Percentiles rank a stretch among this genome's conserved stretches.
Conservation (phyloP, 2,797 vertebrate genomes). For the Bovichtus diacanthus region DNA sequence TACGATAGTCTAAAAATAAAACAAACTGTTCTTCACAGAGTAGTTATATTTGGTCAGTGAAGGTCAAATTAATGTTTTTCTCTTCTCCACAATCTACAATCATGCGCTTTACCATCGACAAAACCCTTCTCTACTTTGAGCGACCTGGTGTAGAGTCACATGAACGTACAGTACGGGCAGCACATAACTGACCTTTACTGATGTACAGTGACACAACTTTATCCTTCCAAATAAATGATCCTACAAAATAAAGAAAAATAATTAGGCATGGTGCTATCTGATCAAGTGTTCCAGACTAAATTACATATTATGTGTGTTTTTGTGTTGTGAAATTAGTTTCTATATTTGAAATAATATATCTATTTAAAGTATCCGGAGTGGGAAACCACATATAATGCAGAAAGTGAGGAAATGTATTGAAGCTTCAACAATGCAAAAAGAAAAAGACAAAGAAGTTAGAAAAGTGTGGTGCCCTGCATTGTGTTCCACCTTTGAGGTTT, state of each 20-base stretch:
- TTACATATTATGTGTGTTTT: not conserved
- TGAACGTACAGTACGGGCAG: not conserved
- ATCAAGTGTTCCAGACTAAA: not conserved
- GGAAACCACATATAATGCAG: not conserved
- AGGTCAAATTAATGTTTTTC: not conserved
- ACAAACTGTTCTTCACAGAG: not conserved
- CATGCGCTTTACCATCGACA: conserved; percentile 2
- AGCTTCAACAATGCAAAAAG: not conserved
- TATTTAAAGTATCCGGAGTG: not conserved
- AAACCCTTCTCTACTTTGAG: not conserved
- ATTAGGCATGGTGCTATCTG: not conserved
- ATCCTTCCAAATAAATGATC: not conserved
- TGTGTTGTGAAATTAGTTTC: not conserved
- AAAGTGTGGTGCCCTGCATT: conserved; percentile 1
- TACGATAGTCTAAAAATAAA: not conserved
- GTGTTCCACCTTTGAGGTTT: conserved; percentile 49
- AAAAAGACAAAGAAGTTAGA: not conserved
- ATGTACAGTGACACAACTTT: not conserved
- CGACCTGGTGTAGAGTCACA: not conserved
- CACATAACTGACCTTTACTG: not conserved
- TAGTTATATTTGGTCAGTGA: not conserved
- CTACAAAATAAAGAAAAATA: not conserved
- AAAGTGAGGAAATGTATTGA: not conserved
- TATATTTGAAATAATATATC: not conserved
- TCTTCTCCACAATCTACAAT: conserved; percentile 6